Evolutionary conservation across 2,888 invertebrate species (phyloP), one percentile per base, ranked within the genome.

Genomic region (Drosophila putrida): DNA sequence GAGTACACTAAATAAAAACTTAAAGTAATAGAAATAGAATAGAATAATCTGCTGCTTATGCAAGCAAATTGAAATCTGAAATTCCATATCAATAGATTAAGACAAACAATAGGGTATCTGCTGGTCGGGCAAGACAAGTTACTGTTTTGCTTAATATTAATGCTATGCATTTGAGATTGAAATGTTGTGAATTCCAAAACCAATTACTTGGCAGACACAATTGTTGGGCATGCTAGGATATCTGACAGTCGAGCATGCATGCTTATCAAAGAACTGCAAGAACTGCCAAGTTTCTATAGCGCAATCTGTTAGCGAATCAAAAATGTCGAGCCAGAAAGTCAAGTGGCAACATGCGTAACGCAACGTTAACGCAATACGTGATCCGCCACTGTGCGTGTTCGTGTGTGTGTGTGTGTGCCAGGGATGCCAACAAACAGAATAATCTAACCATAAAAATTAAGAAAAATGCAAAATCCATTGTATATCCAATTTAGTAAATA

Each of bases 321-420:
- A 69, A 62, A 43, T 61, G 57, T 49, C 13, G 11, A 20, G 39
- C 41, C 27, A 15, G 28, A 54, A 60, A 73, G 64, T 65, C 65
- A 75, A 75, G 65, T 65, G 77, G 65, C 65, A 71, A 57, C 66
- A 61, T 59, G 66, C 66, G 71, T 69, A 68, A 57, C 44, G 35
- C 54, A 54, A 44, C 38, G 49, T 46, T 35, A 55, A 49, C 55
- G 54, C 20, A 58, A 46, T 35, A 71, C 57, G 71, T 60, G 60
- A 54, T 39, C 36, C 44, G 46, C 44, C 58, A 50, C 39, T 47
- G 53, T 46, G 57, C 35, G 9, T 10, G 43, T 38, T 11, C 11
- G 6, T 2, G 43, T 41, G 20, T 46, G 36, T 51, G 27, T 62
- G 27, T 66, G 47, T 61, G 35, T 50, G 3, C 20, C 20, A 20